Conservation (phyloP, 2,113 vertebrate species). For the Antechinus stuartii region DNA sequence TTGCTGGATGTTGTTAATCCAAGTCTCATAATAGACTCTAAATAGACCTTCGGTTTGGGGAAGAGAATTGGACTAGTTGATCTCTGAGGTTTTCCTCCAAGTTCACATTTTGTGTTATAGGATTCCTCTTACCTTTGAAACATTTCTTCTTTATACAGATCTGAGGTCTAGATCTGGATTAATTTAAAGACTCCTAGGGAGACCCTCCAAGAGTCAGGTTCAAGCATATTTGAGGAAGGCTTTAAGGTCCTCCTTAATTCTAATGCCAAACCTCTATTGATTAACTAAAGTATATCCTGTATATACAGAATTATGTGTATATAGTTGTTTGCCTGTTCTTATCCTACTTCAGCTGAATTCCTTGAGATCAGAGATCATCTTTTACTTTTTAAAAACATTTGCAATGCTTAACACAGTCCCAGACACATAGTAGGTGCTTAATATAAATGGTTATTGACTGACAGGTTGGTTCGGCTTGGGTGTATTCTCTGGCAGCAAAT, state of each 20-base stretch:
- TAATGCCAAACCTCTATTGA: neutral
- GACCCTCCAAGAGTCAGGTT: neutral
- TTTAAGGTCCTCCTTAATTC: neutral
- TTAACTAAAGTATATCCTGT: neutral
- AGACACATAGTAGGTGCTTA: neutral
- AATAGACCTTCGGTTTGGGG: neutral
- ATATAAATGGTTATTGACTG: neutral
- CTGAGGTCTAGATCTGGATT: neutral
- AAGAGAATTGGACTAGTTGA: neutral
- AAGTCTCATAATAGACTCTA: neutral
- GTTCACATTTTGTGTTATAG: neutral
- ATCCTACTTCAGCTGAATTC: neutral
- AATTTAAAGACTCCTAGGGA: neutral
- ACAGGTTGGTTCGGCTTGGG: neutral
- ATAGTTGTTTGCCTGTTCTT: neutral
- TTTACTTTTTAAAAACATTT: neutral
- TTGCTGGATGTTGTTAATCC: neutral
- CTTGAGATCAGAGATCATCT: neutral
- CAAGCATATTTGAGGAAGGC: neutral
- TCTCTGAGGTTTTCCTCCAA: neutral
- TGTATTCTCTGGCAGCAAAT: neutral
- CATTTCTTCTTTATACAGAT: neutral
- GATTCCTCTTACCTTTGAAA: neutral
- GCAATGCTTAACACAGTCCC: neutral
- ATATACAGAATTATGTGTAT: neutral